Evolutionary conservation across 92 coral and sea anemone genomes (phyloP), one percentile per base, ranked within the genome.

Genomic region (Epizoanthus scotinus): DNA sequence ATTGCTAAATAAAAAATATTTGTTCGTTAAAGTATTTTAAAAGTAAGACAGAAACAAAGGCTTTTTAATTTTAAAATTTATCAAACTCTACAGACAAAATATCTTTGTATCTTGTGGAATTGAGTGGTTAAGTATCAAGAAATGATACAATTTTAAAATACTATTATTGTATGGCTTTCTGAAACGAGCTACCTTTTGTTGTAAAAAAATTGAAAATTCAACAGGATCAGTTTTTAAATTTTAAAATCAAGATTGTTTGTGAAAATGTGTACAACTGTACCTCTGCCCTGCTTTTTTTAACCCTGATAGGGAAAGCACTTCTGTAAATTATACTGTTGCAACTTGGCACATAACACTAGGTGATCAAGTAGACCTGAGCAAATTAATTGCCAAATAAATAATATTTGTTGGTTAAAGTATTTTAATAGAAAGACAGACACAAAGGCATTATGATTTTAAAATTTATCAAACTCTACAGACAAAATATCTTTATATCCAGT

Each of bases 271-370:
- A n/a, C n/a, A n/a, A n/a, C n/a, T n/a, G n/a, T n/a, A n/a, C n/a
- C n/a, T n/a, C n/a, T n/a, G n/a, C n/a, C n/a, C n/a, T n/a, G n/a
- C n/a, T n/a, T n/a, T n/a, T n/a, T n/a, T n/a, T n/a, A n/a, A n/a
- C n/a, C n/a, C n/a, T n/a, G n/a, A n/a, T n/a, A n/a, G n/a, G n/a
- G 26, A 60, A 60, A 25, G 67, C 67, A 63, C 34, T 27, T 63
- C 19, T 29, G 22, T 0, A 29, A 29, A 25, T 19, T 14, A 28
- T 64, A 38, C 27, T 47, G 15, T 6, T 47, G 14, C 52, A 47
- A 47, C 52, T 47, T 15, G 15, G 15, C 24, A 44, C 24, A 60
- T 8, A 61, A 13, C 34, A 9, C 36, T 62, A 31, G 67, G 67
- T 24, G 67, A 27, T 26, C 5, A 12, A 34, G 19, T 63, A 1